phyloP scores from a whole-genome alignment of 2,797 vertebrate genomes.

The Cuculus canorus region DNA sequence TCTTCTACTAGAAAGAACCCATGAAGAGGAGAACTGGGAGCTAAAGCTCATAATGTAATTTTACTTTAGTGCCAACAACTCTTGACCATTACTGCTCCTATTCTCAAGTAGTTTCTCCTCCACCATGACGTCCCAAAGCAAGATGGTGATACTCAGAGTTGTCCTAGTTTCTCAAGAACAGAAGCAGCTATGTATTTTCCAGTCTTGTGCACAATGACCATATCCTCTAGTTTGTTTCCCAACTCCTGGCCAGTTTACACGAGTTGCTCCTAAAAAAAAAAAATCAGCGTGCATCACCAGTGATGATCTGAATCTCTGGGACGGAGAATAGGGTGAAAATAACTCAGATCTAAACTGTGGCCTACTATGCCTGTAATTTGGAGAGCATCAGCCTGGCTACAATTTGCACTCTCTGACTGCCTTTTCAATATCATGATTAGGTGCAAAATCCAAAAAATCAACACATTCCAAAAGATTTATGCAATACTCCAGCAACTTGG shows the following conservation, averaged over 20 bases:
- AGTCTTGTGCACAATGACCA: not conserved
- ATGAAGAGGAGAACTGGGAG: not conserved
- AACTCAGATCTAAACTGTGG: not conserved
- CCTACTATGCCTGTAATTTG: no score
- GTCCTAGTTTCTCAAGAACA: not conserved
- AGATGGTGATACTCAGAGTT: not conserved
- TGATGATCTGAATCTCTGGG: not conserved
- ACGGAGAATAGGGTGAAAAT: not conserved
- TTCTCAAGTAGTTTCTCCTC: not conserved
- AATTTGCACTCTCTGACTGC: not conserved
- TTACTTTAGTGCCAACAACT: not conserved
- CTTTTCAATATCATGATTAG: not conserved
- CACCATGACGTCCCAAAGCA: not conserved
- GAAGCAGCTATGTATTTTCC: not conserved
- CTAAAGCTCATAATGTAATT: not conserved
- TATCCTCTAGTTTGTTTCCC: not conserved
- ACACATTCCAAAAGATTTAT: not conserved
- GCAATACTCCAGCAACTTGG: not conserved
- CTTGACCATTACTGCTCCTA: not conserved
- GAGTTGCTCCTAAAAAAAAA: not conserved
- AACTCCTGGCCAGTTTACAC: not conserved
- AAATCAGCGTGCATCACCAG: not conserved
- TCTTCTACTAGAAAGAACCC: not conserved
- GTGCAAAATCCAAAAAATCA: not conserved
- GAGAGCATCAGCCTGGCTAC: not conserved